Conservation (phyloP, 2,113 vertebrate genomes). For the Microcebus griseorufus region DNA sequence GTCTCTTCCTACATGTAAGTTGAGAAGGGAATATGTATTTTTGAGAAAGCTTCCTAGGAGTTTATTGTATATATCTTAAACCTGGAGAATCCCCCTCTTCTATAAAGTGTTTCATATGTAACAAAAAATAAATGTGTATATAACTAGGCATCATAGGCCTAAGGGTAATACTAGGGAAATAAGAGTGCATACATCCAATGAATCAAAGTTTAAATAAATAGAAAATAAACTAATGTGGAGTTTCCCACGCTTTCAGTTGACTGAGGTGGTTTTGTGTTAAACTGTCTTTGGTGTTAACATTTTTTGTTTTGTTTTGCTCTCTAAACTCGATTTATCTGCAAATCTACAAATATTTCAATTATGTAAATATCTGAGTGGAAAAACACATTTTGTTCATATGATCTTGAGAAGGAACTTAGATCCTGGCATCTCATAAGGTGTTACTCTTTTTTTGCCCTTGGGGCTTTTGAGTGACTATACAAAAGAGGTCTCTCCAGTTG, state of each 20-base stretch:
- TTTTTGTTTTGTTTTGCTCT: background rate
- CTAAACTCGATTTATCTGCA: background rate
- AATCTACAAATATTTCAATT: slow-evolving; percentile 5
- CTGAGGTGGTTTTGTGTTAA: background rate
- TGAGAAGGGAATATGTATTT: background rate
- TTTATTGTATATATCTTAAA: background rate
- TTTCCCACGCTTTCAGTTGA: background rate
- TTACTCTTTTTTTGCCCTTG: background rate
- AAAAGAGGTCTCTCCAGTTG: background rate
- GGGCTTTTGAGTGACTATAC: background rate
- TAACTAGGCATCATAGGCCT: background rate
- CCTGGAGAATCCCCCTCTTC: background rate
- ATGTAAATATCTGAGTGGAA: background rate
- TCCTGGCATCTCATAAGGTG: background rate
- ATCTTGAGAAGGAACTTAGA: background rate
- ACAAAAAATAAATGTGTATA: background rate
- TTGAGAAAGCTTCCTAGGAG: background rate
- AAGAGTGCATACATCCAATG: background rate
- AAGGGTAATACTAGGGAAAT: background rate
- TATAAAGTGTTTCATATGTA: background rate
- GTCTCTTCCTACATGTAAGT: background rate
- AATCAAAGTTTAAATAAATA: slow-evolving; percentile 17
- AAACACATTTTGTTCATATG: background rate
- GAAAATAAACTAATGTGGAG: background rate
- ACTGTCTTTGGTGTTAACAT: background rate